A percentile compares a stretch with the other conserved stretches of the same genome.
Conservation (phyloP, 2,888 invertebrate species). For the Eilema depressum region DNA sequence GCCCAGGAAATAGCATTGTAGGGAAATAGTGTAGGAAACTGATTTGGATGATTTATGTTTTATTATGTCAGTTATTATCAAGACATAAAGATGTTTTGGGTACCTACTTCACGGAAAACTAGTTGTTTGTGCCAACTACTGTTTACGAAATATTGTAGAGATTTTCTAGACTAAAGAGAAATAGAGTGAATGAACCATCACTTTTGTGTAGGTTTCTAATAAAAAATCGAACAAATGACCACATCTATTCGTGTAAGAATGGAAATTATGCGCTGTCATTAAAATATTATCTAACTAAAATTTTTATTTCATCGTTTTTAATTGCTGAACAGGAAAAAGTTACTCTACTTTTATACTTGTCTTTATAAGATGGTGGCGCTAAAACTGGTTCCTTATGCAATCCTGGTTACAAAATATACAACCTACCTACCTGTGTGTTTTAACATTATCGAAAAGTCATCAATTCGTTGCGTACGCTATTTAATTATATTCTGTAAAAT, state of each 20-base stretch:
- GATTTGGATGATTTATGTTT: not conserved
- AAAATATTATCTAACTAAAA: not conserved
- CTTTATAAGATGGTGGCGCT: constrained; percentile 4
- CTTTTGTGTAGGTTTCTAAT: not conserved
- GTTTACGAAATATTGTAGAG: not conserved
- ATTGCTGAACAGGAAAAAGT: not conserved
- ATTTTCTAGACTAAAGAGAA: not conserved
- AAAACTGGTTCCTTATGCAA: constrained; percentile 15
- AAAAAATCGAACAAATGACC: not conserved
- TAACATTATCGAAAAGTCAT: constrained; percentile 13
- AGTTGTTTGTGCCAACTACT: no score
- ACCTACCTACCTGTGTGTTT: not conserved
- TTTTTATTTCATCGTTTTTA: not conserved
- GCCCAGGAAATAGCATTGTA: not conserved
- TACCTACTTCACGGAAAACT: no score
- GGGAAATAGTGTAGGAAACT: not conserved
- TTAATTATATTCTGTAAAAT: constrained; percentile 22
- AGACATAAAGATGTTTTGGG: not conserved
- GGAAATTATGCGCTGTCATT: not conserved
- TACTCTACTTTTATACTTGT: not conserved
- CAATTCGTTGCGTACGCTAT: constrained; percentile 21
- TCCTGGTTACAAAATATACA: constrained; percentile 8
- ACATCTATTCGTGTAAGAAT: not conserved
- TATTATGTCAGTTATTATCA: not conserved
- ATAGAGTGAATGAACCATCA: not conserved